A percentile compares a stretch with the other conserved stretches of the same genome.
These are phyloP conservation scores for Rhinopithecus roxellana DNA, from an alignment of 2,113 vertebrate genomes.

Conservation along the genomic window DNA sequence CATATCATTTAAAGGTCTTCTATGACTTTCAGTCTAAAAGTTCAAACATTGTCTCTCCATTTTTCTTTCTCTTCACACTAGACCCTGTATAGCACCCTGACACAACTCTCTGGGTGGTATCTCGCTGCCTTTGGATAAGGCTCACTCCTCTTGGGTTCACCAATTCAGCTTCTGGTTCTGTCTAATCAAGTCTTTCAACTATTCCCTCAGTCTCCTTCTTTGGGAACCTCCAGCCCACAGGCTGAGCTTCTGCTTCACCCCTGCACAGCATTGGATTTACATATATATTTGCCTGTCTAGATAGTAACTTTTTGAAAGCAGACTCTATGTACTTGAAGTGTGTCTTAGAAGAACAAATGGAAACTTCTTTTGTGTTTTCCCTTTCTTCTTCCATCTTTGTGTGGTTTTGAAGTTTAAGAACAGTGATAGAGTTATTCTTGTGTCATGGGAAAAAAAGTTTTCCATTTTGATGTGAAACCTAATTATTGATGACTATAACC, in stretches of 20 bases:
- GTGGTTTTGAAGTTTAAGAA: neutral
- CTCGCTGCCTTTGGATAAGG: too few species aligned
- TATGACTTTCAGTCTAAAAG: neutral
- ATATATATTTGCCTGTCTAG: neutral
- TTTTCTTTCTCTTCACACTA: neutral
- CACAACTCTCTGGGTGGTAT: neutral
- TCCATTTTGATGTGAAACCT: neutral
- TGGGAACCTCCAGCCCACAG: neutral
- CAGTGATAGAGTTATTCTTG: neutral
- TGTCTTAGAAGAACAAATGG: neutral
- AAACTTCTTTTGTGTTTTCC: neutral
- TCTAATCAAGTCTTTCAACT: neutral
- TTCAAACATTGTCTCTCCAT: neutral
- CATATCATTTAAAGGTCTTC: neutral
- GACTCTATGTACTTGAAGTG: neutral
- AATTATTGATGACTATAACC: too few species aligned
- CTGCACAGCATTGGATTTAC: neutral
- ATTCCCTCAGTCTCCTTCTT: neutral
- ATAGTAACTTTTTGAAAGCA: neutral
- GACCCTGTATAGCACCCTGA: accelerated
- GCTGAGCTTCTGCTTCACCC: neutral
- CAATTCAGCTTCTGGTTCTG: neutral
- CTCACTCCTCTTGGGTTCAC: neutral
- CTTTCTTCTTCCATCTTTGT: neutral
- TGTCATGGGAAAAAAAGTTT: neutral